Evolutionary conservation across 2,888 invertebrate species (phyloP), one percentile per base, ranked within the genome.

Genomic region (Dione vanillae): DNA sequence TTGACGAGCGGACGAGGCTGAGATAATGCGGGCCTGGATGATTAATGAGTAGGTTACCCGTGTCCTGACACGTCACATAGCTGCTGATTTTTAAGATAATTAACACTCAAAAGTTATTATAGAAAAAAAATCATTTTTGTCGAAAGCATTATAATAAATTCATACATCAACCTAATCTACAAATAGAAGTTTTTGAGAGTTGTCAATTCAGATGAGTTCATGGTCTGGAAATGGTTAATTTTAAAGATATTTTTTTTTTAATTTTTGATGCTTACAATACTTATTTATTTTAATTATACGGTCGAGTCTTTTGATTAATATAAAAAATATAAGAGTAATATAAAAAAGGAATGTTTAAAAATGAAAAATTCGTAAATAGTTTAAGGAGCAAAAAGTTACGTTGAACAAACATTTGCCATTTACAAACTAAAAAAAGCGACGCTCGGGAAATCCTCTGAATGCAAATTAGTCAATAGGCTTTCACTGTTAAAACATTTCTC

Each of bases 11-110:
- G 81, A 82, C 82, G 83, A 82, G 81, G 77, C 80, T 76, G 82
- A 89, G 89, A 89, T 89, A 90, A 82, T 82, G 83, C 79, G 78
- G 78, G 78, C 81, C 81, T 80, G 80, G 83, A 88, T 91, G 91
- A 91, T 91, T 91, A 88, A 91, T 91, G 90, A 77, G 82, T 71
- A 73, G 76, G 73, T 75, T 78, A 84, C 84, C 85, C 86, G 83
- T 85, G 84, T 86, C 84, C 83, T 78, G 61, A 64, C 82, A 81
- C 79, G 81, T 82, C 85, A 82, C 85, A 88, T 84, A 80, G 82
- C 81, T 78, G 76, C 77, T 78, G 77, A 80, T 85, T 87, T 88
- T 87, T 83, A 83, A 88, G 85, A 86, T 87, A 88, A 89, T 88
- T 86, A 86, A 74, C 71, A 69, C 65, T 56, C 16, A 27, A 65